Conservation (phyloP, 2,797 vertebrate species). For the Carduelis carduelis region DNA sequence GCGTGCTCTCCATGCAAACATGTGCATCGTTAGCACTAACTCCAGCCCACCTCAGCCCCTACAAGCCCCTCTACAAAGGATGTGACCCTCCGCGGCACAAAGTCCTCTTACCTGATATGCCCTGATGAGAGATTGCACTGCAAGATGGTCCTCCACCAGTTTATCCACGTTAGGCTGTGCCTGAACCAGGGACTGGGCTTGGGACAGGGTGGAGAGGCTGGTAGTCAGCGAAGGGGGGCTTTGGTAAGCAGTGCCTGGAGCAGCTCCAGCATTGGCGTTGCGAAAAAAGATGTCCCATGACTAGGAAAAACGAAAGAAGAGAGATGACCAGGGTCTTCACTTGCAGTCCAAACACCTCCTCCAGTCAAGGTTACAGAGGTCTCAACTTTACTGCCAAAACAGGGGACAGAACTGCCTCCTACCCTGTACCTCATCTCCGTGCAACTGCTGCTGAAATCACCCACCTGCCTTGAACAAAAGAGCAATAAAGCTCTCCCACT, state of each 20-base stretch:
- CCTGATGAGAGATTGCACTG: conserved; percentile 97
- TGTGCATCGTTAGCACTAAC: accelerated
- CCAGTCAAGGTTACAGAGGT: background rate
- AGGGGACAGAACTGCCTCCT: background rate
- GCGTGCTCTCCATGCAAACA: background rate
- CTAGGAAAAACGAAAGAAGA: conserved; percentile 63
- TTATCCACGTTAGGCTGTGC: conserved; percentile 93
- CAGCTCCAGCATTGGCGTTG: conserved; percentile 92
- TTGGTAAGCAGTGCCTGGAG: conserved; percentile 93
- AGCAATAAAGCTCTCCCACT: background rate
- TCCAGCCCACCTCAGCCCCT: background rate
- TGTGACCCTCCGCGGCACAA: accelerated
- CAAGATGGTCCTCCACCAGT: conserved; percentile 95
- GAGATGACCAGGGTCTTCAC: background rate
- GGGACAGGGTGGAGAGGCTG: conserved; percentile 76
- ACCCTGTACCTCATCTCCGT: background rate
- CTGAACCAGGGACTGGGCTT: conserved; percentile 83
- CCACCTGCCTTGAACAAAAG: background rate
- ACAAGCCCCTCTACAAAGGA: accelerated
- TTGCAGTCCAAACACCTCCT: background rate
- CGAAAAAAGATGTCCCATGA: conserved; percentile 99
- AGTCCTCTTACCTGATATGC: conserved; percentile 89
- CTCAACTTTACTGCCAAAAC: background rate
- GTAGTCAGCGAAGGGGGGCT: conserved; percentile 86
- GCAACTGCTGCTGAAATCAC: background rate